Base-by-base conservation (phyloP, 2,113 vertebrate genomes). In the Hippoglossus stenolepis region DNA sequence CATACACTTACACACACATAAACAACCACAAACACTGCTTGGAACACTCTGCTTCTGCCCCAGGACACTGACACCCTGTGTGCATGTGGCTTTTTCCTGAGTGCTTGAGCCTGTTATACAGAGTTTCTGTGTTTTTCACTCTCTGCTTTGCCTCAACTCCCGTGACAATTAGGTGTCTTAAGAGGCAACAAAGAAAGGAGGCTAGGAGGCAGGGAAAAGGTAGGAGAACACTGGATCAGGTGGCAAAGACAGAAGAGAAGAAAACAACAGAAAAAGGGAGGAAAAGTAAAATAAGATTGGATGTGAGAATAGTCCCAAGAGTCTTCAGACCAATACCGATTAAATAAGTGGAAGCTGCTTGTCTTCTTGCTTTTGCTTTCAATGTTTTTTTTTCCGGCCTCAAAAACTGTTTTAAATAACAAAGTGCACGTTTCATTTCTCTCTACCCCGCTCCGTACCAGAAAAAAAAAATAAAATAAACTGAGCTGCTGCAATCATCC, bases 401-500 rank as follows among this genome's bases (percentile, higher is more conserved):
- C 12, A 4, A 8, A 67, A 28, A 12, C 2, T 23, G 20, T 59
- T 53, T 47, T 47, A 58, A 68, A 79, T 79, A 59, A 31, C 24
- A 85, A 67, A 59, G 77, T 38, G 53, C 56, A 61, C 71, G 66
- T 82, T 77, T 74, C 53, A 62, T 85, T 71, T 65, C 66, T 76
- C 64, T 86, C 63, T 47, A 77, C 23, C 60, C 21, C 61, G 51
- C 65, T 85, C 31, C 31, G 1, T 1, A 31, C 6, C 66, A 75
- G 70, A 63, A 70, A 69, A 47, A 58, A 68, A 81, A 87, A 87
- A 79, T 85, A 38, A 38, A 38, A 1, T 75, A 79, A 86, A 76
- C 80, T 70, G 63, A 6, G 78, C 75, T 80, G 88, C 80, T 89
- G 81, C 85, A 85, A 86, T 90, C 87, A 86, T 82, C 83, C 86